Percentiles rank a stretch among this genome's conserved stretches.
Conservation (phyloP, 2,797 vertebrate genomes). For the Sorex maritimensis region DNA sequence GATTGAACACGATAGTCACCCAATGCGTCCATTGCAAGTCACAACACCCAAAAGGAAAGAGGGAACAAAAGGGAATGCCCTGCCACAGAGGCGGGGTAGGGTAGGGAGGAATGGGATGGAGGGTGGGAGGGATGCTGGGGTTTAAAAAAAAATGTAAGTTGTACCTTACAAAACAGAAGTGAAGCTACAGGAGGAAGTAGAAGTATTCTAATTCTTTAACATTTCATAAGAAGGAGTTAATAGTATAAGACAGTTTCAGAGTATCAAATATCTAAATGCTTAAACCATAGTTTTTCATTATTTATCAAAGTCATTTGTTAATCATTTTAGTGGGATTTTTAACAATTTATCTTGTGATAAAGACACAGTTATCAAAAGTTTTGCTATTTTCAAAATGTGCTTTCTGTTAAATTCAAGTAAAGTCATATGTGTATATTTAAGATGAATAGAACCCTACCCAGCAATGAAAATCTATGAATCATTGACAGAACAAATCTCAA, state of each 20-base stretch:
- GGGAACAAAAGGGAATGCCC: no score
- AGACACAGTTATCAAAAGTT: background rate
- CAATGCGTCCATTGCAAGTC: no score
- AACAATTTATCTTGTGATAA: background rate
- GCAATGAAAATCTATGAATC: background rate
- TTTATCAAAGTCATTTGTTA: background rate
- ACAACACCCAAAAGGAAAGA: no score
- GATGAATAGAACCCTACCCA: background rate
- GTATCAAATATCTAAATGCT: conserved; percentile 26
- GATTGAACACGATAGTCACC: no score
- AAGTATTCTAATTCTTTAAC: conserved; percentile 9
- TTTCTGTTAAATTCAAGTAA: conserved; percentile 35
- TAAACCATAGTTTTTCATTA: background rate
- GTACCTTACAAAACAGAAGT: conserved; percentile 14
- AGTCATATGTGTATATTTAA: background rate
- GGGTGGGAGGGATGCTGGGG: no score
- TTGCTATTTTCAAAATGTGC: background rate
- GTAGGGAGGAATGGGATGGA: no score
- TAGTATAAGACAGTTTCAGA: conserved; percentile 15
- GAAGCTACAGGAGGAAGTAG: background rate
- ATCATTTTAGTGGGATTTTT: conserved; percentile 38
- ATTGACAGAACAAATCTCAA: background rate
- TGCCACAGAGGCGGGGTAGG: no score
- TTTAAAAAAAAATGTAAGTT: no score
- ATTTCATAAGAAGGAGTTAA: background rate